Conservation (phyloP, 2,888 invertebrate genomes). For the Elaeidobius kamerunicus region DNA sequence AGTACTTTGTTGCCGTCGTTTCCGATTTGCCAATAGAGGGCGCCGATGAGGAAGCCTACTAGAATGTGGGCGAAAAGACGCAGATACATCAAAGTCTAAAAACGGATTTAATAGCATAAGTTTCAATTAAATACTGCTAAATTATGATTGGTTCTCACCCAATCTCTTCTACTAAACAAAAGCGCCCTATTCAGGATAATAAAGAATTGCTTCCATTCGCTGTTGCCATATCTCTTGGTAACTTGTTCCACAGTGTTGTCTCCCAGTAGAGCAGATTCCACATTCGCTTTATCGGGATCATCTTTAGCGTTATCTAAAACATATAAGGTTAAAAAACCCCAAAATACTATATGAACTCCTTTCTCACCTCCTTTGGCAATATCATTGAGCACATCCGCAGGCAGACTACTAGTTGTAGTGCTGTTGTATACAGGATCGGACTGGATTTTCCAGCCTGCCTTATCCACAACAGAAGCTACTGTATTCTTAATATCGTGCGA, state of each 20-base stretch:
- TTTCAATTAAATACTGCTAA: too few species aligned
- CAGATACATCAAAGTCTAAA: slow-evolving; percentile 91
- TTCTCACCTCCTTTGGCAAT: slow-evolving; percentile 55
- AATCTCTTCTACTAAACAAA: slow-evolving; percentile 83
- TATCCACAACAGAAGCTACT: slow-evolving; percentile 28
- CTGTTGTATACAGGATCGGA: slow-evolving; percentile 41
- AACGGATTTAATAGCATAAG: slow-evolving; percentile 22
- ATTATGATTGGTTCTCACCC: too few species aligned
- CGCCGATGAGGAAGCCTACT: slow-evolving; percentile 91
- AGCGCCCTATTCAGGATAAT: slow-evolving; percentile 82
- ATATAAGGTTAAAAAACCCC: not conserved
- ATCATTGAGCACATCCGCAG: slow-evolving; percentile 61
- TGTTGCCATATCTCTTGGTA: slow-evolving; percentile 68
- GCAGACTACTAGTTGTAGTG: slow-evolving; percentile 49
- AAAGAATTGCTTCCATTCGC: slow-evolving; percentile 80
- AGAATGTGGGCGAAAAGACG: slow-evolving; percentile 90
- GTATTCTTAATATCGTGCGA: slow-evolving; percentile 39
- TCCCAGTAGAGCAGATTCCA: slow-evolving; percentile 62
- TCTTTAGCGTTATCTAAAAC: slow-evolving; percentile 19
- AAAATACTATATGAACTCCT: too few species aligned
- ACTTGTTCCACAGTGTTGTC: slow-evolving; percentile 51
- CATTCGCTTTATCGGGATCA: slow-evolving; percentile 61
- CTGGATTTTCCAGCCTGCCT: slow-evolving; percentile 13
- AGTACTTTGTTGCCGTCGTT: slow-evolving; percentile 95
- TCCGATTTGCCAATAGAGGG: slow-evolving; percentile 93